Conservation (phyloP, 2,888 invertebrate genomes). For the Amiota communis region DNA sequence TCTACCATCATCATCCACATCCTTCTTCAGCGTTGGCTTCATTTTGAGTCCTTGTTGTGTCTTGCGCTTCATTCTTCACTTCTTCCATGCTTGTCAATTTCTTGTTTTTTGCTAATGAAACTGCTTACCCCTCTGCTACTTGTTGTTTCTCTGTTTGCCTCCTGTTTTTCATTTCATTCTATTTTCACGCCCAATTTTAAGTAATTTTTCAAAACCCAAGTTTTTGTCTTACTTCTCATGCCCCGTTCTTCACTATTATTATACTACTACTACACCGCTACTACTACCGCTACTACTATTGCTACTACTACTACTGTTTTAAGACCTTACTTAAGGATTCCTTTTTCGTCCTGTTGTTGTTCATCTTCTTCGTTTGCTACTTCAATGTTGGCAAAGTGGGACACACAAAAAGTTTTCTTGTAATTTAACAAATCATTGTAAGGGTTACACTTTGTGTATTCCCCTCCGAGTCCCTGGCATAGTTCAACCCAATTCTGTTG, state of each 20-base stretch:
- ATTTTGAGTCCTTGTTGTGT: no score
- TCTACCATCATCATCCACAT: no score
- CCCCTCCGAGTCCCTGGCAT: neutral
- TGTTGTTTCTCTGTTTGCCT: neutral
- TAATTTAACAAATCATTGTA: slow-evolving; percentile 57
- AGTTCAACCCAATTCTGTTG: no score
- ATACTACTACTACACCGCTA: no score
- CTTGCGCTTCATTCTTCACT: neutral
- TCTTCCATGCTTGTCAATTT: neutral
- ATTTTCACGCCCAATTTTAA: slow-evolving; percentile 59
- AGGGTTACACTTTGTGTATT: slow-evolving; percentile 46
- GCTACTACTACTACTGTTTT: neutral
- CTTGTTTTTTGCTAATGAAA: slow-evolving; percentile 27
- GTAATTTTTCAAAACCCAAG: slow-evolving; percentile 59
- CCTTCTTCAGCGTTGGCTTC: neutral
- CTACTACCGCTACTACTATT: neutral
- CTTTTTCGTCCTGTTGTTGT: slow-evolving; percentile 4
- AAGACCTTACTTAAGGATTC: no score
- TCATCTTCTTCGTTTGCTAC: neutral
- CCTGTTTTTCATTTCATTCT: slow-evolving; percentile 19
- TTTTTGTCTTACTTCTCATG: slow-evolving; percentile 24
- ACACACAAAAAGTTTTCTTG: slow-evolving; percentile 53
- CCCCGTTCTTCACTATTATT: slow-evolving; percentile 33
- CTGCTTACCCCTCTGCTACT: neutral
- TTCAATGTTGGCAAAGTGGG: slow-evolving; percentile 6